Evolutionary conservation across 2,797 vertebrate species (phyloP).

Genomic region (Darevskia nairensis): DNA sequence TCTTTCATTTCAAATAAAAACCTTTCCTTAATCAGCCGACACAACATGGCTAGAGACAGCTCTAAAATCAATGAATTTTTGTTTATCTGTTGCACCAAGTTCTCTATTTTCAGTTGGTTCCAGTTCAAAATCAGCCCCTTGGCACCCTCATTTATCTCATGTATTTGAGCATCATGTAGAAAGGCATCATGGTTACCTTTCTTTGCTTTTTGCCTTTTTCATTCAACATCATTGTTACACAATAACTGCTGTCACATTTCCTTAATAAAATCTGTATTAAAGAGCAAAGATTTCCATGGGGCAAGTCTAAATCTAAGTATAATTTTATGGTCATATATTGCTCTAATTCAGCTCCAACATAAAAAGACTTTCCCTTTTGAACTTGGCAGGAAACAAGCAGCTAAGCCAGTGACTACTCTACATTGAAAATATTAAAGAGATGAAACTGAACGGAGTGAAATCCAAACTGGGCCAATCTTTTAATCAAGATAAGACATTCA

Average conservation of each 20-base stretch:
- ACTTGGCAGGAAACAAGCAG: constrained; percentile 66
- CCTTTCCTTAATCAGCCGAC: background rate
- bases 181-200: background rate
- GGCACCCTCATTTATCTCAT: background rate
- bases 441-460: constrained; percentile 55
- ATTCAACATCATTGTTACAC: background rate
- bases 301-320: constrained; percentile 57
- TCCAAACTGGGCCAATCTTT: constrained; percentile 55
- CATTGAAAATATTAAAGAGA: constrained; percentile 64
- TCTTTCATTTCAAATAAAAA: background rate
- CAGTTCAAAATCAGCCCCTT: background rate
- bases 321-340: constrained; percentile 56
- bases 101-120: background rate
- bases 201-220: background rate
- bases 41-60: background rate
- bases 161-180: background rate
- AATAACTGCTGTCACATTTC: background rate
- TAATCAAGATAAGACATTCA: constrained; percentile 61
- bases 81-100: background rate
- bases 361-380: constrained; percentile 59
- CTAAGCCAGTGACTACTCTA: constrained; percentile 61
- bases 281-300: constrained; percentile 44
- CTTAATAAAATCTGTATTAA: constrained; percentile 3
- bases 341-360: constrained; percentile 48
- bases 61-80: background rate